Evolutionary conservation across 2,888 invertebrate genomes (phyloP).

Genomic region (Sisyra terminalis): DNA sequence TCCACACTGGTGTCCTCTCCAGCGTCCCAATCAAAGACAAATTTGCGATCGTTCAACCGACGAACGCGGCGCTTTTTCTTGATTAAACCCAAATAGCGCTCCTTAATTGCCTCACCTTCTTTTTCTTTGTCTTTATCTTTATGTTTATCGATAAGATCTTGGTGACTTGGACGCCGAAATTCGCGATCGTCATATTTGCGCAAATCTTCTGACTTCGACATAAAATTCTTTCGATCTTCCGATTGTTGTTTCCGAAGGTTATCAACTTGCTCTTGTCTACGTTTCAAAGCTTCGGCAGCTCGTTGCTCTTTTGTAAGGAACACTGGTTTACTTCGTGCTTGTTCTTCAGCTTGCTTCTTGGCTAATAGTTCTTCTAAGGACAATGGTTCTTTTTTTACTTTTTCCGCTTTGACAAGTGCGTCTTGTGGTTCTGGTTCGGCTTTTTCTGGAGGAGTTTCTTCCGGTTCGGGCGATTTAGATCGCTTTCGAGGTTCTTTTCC

Average conservation of each 20-base stretch:
- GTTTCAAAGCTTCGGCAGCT: conserved; percentile 72
- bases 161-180: conserved; percentile 29
- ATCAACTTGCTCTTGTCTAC: conserved; percentile 79
- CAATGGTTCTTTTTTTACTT: conserved; percentile 61
- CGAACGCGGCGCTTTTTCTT: conserved; percentile 88
- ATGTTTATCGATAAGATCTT: conserved; percentile 29
- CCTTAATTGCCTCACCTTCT: conserved; percentile 89
- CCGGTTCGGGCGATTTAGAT: conserved; percentile 22
- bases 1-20: conserved; percentile 96
- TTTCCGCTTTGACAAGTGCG: conserved; percentile 17
- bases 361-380: conserved; percentile 90
- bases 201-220: conserved; percentile 16
- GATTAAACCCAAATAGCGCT: conserved; percentile 81
- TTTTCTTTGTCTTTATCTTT: conserved; percentile 74
- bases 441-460: conserved; percentile 16
- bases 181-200: conserved; percentile 21
- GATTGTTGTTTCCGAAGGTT: conserved; percentile 56
- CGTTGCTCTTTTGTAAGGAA: conserved; percentile 94
- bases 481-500: conserved; percentile 23
- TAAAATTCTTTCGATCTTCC: conserved; percentile 33
- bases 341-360: conserved; percentile 92
- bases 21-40: conserved; percentile 99
- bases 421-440: conserved; percentile 24
- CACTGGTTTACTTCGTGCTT: conserved; percentile 87
- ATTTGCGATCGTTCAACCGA: conserved; percentile 92